Percentiles rank a stretch among this genome's conserved stretches.
phyloP scores from a whole-genome alignment of 2,888 invertebrate species.

The Pterostichus madidus region DNA sequence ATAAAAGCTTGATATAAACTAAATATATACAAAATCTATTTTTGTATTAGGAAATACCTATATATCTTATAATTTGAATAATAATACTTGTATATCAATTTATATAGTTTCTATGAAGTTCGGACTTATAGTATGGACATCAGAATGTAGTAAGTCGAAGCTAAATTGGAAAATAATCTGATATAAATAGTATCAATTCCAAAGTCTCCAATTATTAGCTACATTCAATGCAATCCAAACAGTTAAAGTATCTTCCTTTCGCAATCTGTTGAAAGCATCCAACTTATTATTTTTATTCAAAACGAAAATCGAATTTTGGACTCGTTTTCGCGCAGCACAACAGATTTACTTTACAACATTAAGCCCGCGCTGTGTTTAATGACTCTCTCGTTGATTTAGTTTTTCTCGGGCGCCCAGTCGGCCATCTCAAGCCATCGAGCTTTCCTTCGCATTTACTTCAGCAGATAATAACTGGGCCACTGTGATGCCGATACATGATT shows the following conservation, averaged over 20 bases:
- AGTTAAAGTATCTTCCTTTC: conserved; percentile 1
- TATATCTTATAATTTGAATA: too few relatives aligned
- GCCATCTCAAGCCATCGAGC: not conserved
- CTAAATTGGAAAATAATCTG: not conserved
- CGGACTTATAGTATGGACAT: too few relatives aligned
- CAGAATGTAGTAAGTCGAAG: not conserved
- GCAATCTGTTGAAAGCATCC: conserved; percentile 1
- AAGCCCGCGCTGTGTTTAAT: conserved; percentile 49
- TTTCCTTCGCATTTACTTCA: conserved; percentile 1
- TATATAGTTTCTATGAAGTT: too few relatives aligned
- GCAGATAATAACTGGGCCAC: conserved; percentile 29
- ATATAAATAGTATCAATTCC: conserved; percentile 3
- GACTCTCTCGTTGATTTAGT: conserved; percentile 56
- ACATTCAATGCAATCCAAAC: not conserved
- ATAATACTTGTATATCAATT: too few relatives aligned
- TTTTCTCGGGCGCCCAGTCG: conserved; percentile 41
- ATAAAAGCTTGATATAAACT: too few relatives aligned
- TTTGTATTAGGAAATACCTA: too few relatives aligned
- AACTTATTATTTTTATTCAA: conserved; percentile 53
- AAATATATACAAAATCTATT: too few relatives aligned
- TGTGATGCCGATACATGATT: conserved; percentile 63
- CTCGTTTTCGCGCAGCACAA: conserved; percentile 48
- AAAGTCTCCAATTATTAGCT: not conserved
- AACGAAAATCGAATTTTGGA: conserved; percentile 48
- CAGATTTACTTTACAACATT: conserved; percentile 52